Evolutionary conservation across 2,797 vertebrate genomes (phyloP).

Genomic region (Sciurus carolinensis): DNA sequence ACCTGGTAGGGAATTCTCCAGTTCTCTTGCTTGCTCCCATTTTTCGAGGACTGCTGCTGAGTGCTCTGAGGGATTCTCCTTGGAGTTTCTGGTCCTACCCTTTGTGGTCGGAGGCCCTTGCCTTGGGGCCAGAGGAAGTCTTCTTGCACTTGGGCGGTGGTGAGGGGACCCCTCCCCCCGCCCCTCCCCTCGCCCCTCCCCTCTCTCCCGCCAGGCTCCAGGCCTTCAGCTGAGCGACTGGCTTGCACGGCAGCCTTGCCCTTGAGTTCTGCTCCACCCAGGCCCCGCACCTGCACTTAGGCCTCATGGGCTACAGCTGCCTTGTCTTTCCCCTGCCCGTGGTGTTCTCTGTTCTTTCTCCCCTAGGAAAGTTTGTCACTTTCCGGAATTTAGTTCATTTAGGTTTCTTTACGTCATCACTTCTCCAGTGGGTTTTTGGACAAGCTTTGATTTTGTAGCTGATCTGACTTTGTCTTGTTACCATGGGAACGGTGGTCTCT

Average conservation of each 20-base stretch:
- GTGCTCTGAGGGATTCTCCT: neutral
- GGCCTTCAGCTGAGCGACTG: neutral
- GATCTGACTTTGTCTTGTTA: constrained; percentile 12
- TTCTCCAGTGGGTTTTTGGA: neutral
- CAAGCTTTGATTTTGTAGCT: neutral
- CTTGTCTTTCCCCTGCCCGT: neutral
- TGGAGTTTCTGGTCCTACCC: neutral
- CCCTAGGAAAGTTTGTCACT: neutral
- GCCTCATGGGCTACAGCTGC: neutral
- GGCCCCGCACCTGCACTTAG: neutral
- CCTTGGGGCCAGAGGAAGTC: neutral
- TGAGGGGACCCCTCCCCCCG: no score
- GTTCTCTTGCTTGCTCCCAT: neutral
- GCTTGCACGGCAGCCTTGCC: neutral
- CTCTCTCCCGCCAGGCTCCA: neutral
- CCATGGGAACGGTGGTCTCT: neutral
- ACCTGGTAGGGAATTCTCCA: neutral
- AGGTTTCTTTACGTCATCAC: neutral
- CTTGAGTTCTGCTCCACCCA: neutral
- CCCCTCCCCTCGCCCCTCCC: no score
- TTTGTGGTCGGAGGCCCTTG: neutral
- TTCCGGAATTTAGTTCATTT: constrained; percentile 54
- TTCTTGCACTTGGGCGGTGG: neutral
- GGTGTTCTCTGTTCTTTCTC: neutral
- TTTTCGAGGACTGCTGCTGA: neutral